A percentile compares a stretch with the other conserved stretches of the same genome.
Conservation (phyloP, 2,113 vertebrate species). For the Bujurquina vittata region DNA sequence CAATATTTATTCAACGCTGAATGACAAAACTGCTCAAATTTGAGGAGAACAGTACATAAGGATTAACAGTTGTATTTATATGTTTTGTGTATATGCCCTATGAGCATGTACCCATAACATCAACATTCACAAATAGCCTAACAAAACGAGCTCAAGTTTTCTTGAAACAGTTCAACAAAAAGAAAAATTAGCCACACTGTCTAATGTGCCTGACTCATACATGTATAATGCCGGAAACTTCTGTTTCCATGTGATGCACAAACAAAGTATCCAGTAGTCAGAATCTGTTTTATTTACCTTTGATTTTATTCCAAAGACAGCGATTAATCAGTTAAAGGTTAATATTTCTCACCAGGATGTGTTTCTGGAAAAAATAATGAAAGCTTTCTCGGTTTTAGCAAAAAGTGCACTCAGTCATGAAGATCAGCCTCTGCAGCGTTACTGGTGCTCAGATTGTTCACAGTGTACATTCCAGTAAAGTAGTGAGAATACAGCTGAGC, state of each 20-base stretch:
- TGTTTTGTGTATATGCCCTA: background rate
- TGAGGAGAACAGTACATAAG: background rate
- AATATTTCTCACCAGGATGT: background rate
- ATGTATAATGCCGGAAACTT: background rate
- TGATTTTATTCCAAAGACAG: background rate
- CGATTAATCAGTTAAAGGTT: background rate
- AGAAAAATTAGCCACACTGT: background rate
- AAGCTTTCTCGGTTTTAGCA: too few relatives aligned
- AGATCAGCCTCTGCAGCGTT: background rate
- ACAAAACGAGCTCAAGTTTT: background rate
- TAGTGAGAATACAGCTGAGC: background rate
- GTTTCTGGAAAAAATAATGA: background rate
- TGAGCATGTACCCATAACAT: background rate
- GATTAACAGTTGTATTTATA: background rate
- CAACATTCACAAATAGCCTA: accelerated
- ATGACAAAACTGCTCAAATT: background rate
- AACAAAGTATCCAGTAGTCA: background rate
- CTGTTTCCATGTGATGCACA: background rate
- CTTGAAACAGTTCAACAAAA: background rate
- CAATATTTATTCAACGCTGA: too few relatives aligned
- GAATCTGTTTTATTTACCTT: background rate
- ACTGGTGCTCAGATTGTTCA: background rate
- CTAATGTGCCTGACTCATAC: too few relatives aligned
- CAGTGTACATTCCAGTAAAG: background rate
- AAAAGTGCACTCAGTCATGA: too few relatives aligned